Conservation (phyloP, 2,113 vertebrate species). For the Cebus imitator region DNA sequence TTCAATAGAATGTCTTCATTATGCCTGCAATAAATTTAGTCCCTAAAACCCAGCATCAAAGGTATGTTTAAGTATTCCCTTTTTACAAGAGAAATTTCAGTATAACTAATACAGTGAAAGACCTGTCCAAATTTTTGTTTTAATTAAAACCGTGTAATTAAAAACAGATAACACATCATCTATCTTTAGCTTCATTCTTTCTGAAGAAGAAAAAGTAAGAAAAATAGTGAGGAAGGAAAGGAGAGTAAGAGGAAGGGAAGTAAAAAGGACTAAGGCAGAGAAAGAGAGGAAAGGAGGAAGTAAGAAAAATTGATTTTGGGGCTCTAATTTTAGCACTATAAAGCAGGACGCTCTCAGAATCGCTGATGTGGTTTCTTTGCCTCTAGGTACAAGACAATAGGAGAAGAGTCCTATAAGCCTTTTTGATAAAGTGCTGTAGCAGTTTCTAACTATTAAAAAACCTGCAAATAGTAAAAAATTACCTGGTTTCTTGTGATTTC, state of each 20-base stretch:
- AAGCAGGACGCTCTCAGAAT: neutral
- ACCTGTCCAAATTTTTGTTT: constrained; percentile 24
- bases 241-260: neutral
- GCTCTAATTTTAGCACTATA: neutral
- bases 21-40: neutral
- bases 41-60: neutral
- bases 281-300: neutral
- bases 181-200: neutral
- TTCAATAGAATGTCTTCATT: neutral
- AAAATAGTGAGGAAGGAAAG: neutral
- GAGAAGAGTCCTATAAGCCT: neutral
- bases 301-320: neutral
- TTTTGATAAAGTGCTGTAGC: neutral
- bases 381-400: neutral
- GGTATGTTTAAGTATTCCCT: neutral
- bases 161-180: neutral
- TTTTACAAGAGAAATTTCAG: neutral
- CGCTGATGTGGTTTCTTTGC: neutral
- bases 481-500: neutral
- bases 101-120: neutral
- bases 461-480: neutral
- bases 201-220: too few species aligned
- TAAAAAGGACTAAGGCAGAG: too few species aligned
- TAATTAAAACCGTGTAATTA: neutral
- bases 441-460: neutral